phyloP scores from a whole-genome alignment of 2,113 vertebrate species.

The Vulpes ferrilata region DNA sequence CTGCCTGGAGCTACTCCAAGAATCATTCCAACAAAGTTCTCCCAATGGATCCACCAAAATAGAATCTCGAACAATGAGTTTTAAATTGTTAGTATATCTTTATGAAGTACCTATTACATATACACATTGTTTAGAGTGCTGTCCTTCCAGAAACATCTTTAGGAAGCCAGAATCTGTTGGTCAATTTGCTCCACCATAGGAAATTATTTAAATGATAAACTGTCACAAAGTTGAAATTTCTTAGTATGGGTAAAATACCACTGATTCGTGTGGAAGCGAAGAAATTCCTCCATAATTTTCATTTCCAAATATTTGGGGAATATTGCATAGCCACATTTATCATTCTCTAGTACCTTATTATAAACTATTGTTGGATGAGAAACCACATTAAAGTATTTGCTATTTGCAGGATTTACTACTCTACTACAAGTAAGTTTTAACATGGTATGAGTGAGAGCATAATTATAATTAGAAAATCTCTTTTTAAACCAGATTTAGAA shows the following conservation, averaged over 20 bases:
- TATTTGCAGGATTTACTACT: background rate
- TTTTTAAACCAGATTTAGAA: slow-evolving; percentile 68
- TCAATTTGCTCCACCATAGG: background rate
- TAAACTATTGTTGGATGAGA: background rate
- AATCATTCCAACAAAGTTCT: background rate
- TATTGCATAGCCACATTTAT: background rate
- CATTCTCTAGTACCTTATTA: background rate
- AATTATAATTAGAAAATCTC: slow-evolving; percentile 28
- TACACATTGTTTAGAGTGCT: background rate
- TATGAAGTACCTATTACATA: background rate
- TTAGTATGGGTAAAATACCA: slow-evolving; percentile 2
- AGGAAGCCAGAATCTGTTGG: background rate
- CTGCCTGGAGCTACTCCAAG: background rate
- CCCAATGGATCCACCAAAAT: background rate
- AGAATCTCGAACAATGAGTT: background rate
- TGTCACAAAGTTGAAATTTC: background rate
- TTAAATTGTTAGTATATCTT: background rate
- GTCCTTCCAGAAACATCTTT: background rate
- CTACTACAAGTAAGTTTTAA: background rate
- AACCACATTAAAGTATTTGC: slow-evolving; percentile 29
- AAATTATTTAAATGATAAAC: slow-evolving; percentile 34
- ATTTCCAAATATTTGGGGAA: slow-evolving; percentile 32
- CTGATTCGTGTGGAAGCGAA: background rate
- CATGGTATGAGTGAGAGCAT: background rate
- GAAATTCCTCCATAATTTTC: background rate